These are phyloP conservation scores for Drosophila sordidapex DNA, from an alignment of 2,888 invertebrate species.

Conservation along the genomic window DNA sequence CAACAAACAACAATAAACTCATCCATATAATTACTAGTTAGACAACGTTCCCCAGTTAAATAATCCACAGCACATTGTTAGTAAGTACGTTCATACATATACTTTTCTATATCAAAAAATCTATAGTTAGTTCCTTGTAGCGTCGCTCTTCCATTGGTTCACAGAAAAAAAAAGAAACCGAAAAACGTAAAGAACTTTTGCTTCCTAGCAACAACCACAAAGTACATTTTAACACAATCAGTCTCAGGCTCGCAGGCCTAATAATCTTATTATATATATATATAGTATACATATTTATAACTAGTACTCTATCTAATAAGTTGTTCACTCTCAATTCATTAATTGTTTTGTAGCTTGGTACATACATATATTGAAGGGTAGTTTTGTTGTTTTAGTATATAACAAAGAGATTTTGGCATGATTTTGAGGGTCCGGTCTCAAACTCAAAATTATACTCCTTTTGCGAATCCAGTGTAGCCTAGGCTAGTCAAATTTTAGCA, in stretches of 20 bases:
- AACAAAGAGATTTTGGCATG: conserved; percentile 25
- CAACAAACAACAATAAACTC: conserved; percentile 29
- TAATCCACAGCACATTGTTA: conserved; percentile 63
- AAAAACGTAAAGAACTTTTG: conserved; percentile 17
- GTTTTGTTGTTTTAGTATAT: background rate
- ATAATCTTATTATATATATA: conserved; percentile 3
- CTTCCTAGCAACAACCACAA: conserved; percentile 48
- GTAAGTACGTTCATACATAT: conserved; percentile 55
- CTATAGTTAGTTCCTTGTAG: conserved; percentile 56
- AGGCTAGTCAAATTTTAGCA: conserved; percentile 54
- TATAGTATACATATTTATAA: conserved; percentile 13
- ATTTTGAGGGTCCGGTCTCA: conserved; percentile 24
- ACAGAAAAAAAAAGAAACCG: conserved; percentile 8
- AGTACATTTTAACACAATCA: conserved; percentile 35
- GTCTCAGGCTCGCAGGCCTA: conserved; percentile 32
- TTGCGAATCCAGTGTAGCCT: conserved; percentile 49
- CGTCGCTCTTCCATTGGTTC: conserved; percentile 56
- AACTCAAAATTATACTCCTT: conserved; percentile 12
- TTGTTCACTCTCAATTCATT: conserved; percentile 42
- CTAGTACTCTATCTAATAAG: conserved; percentile 52
- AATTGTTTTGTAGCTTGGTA: conserved; percentile 23
- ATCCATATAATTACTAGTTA: conserved; percentile 13
- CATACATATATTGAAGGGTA: conserved; percentile 15
- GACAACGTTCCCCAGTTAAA: conserved; percentile 38
- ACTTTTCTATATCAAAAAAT: conserved; percentile 27